These are phyloP conservation scores for Gymnobelideus leadbeateri DNA, from an alignment of 2,113 vertebrate species.

Conservation along the genomic window DNA sequence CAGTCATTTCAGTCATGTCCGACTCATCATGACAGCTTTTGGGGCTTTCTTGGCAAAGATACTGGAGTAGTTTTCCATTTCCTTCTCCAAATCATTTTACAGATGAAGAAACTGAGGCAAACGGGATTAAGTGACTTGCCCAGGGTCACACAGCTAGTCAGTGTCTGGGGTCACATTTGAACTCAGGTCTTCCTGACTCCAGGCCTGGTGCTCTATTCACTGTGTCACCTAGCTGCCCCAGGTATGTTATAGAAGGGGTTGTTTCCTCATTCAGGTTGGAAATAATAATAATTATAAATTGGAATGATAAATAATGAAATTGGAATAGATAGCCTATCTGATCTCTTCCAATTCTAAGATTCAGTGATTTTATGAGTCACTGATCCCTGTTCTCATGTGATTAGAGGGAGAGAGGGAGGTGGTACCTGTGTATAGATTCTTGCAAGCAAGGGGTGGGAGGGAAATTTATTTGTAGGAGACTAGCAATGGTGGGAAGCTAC, in stretches of 20 bases:
- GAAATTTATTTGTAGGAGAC: not conserved
- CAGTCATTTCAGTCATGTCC: not conserved
- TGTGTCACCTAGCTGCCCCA: not conserved
- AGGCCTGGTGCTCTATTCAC: not conserved
- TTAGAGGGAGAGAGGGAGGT: not conserved
- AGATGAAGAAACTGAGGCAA: not conserved
- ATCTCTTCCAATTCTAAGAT: not conserved
- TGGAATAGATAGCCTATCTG: not conserved
- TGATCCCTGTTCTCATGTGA: not conserved
- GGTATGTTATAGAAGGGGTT: not conserved
- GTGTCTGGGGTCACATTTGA: not conserved
- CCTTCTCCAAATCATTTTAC: not conserved
- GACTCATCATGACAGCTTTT: not conserved
- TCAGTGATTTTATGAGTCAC: not conserved
- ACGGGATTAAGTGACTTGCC: not conserved
- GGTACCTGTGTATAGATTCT: not conserved
- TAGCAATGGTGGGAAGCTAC: not conserved
- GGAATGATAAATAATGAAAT: not conserved
- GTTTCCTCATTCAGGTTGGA: not conserved
- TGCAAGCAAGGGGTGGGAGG: not conserved
- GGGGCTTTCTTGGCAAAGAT: not conserved
- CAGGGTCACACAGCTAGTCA: not conserved
- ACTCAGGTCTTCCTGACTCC: not conserved
- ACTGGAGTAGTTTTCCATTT: not conserved
- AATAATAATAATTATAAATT: too few relatives aligned